Evolutionary conservation across 1,140 invertebrate genomes (phyloP), one percentile per base, ranked within the genome.

Genomic region (Adoxophyes honmai): DNA sequence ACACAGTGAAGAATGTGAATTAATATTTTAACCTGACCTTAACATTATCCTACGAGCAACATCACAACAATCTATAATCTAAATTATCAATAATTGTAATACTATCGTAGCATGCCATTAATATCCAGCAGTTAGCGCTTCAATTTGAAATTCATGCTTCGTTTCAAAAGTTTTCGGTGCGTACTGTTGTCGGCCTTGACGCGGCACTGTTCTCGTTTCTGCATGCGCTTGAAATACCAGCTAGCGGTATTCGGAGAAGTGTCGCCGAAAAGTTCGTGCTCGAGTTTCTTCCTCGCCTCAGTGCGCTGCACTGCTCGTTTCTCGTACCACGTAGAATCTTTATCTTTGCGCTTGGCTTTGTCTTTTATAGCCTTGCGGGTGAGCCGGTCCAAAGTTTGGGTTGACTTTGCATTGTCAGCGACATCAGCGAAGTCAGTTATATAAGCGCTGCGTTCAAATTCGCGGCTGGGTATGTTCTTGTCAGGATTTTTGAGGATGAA

Each of bases 191-290:
- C 59, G 4, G 34, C 62, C 55, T 84, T 82, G 1, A 70, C 69
- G 36, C 84, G 75, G 38, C 80, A 84, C 44, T 89, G 84, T 35
- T 89, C 84, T 4, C 86, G 71, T 48, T 73, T 71, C 15, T 77
- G 73, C 86, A 87, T 86, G 4, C 84, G 72, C n/a, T 73, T 63
- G 61, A 89, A 89, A 62, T 89, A 86, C 86, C 86, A 89, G 0
- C 73, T 70, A 1, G 81, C 79, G n/a, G 70, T 75, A 39, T 80
- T 81, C 4, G 65, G 58, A 34, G 58, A 73, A 9, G 58, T 72
- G 48, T 75, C 70, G 18, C 73, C 75, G 64, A 84, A 80, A 16
- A 82, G 52, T 39, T 87, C 82, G 9, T 75, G 58, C 38, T 82
- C 74, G 4, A 82, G 56, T 57, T 67, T 80, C 34, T 78, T 81